Evolutionary conservation across 2,888 invertebrate genomes (phyloP), one percentile per base, ranked within the genome.

Genomic region (Lomographa bimaculata): DNA sequence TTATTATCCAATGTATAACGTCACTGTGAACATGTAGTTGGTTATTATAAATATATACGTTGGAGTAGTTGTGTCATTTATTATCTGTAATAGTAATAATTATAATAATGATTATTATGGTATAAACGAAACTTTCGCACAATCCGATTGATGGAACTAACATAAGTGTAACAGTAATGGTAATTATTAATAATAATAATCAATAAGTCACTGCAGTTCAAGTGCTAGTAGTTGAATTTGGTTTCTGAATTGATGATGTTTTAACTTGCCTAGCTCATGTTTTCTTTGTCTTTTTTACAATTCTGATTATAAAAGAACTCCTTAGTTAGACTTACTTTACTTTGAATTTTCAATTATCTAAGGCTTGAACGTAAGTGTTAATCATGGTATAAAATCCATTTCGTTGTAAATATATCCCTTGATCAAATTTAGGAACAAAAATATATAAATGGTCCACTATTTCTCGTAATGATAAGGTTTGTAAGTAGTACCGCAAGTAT

Each of bases 131-230:
- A 81, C 75, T 65, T 77, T 85, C 87, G 89, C 89, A 89, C 89
- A 89, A 89, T 78, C 73, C 68, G 75, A 83, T 57, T 81, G 80
- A 80, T 79, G 73, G 74, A 81, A 84, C 71, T 86, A 83, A 81
- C 66, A 63, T 86, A 86, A 76, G 70, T 55, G 50, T 81, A 77
- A 81, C 64, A 70, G 72, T 79, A 71, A 73, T 64, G n/a, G n/a
- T n/a, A n/a, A n/a, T n/a, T n/a, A n/a, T n/a, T 70, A 50, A 64
- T 72, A 70, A 73, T 64, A 44, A 57, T 65, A 57, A 57, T 62
- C 51, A 71, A 62, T 76, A 75, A 71, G 69, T 34, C 21, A 46
- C 21, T 44, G 30, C 25, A 41, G 24, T 40, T 23, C 12, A 25
- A 46, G 41, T 40, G 35, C 36, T 43, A 45, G 44, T 28, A 28